These are phyloP conservation scores for Anhinga rufa DNA, from an alignment of 2,113 vertebrate genomes.

Conservation along the genomic window DNA sequence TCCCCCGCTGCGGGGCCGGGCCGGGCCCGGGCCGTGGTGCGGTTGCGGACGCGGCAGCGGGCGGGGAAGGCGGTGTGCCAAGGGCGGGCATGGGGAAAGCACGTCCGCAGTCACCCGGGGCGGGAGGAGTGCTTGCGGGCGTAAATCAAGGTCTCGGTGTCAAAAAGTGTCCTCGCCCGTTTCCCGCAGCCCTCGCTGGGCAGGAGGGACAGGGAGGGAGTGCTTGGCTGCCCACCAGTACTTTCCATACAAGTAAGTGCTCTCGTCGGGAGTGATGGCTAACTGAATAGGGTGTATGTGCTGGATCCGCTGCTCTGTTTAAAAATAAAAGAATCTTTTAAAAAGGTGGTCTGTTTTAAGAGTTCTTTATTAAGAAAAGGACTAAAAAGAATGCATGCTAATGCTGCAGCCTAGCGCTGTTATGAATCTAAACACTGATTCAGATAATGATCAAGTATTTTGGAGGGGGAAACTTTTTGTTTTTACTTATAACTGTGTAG, in stretches of 20 bases:
- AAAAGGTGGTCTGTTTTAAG: not conserved
- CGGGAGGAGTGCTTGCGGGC: too few species aligned
- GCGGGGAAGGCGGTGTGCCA: rapidly evolving
- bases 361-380: not conserved
- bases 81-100: rapidly evolving
- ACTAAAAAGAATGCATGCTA: not conserved
- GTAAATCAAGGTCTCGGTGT: rapidly evolving
- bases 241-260: not conserved
- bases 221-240: rapidly evolving
- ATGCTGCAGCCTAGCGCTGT: too few species aligned
- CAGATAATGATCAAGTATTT: not conserved
- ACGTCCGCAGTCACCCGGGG: rapidly evolving
- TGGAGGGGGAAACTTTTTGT: not conserved
- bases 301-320: not conserved
- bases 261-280: not conserved
- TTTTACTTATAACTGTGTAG: not conserved
- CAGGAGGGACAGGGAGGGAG: not conserved
- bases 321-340: not conserved
- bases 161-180: not conserved
- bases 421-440: not conserved
- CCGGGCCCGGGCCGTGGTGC: rapidly evolving
- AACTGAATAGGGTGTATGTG: rapidly evolving
- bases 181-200: not conserved
- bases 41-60: rapidly evolving
- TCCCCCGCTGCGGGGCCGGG: too few species aligned